Percentiles rank a stretch among this genome's conserved stretches.
Conservation (phyloP, 2,888 invertebrate species). For the Philonicus albiceps region DNA sequence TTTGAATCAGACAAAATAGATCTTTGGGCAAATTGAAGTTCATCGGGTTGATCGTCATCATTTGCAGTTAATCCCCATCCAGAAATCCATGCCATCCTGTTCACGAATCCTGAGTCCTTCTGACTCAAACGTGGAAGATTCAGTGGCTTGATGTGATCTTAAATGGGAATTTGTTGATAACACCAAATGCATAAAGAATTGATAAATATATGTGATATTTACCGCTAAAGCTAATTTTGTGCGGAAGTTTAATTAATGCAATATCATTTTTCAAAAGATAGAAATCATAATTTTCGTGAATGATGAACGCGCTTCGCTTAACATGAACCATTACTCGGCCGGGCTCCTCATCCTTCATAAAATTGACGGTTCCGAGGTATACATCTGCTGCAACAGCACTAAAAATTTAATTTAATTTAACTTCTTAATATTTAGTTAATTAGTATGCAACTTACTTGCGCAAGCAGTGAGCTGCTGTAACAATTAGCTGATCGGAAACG, state of each 20-base stretch:
- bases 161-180: not conserved
- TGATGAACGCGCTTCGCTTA: not conserved
- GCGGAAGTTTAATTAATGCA: conserved; percentile 24
- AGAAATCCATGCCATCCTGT: conserved; percentile 1
- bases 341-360: not conserved
- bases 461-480: conserved; percentile 28
- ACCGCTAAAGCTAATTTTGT: not conserved
- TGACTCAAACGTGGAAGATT: not conserved
- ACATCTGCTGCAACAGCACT: conserved; percentile 4
- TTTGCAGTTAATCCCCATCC: conserved; percentile 16
- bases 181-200: not conserved
- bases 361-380: not conserved
- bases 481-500: conserved; percentile 10
- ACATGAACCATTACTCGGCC: conserved; percentile 7
- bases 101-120: not conserved
- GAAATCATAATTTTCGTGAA: conserved; percentile 12
- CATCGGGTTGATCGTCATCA: not conserved
- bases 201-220: not conserved
- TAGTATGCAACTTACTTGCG: not conserved
- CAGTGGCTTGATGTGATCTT: not conserved
- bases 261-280: conserved; percentile 15
- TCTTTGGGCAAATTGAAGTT: conserved; percentile 13
- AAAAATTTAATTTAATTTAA: not conserved
- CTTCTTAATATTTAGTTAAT: not conserved
- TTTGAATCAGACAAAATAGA: not conserved